These are phyloP conservation scores for Eristalis tenax DNA, from an alignment of 2,888 invertebrate species.

Conservation along the genomic window DNA sequence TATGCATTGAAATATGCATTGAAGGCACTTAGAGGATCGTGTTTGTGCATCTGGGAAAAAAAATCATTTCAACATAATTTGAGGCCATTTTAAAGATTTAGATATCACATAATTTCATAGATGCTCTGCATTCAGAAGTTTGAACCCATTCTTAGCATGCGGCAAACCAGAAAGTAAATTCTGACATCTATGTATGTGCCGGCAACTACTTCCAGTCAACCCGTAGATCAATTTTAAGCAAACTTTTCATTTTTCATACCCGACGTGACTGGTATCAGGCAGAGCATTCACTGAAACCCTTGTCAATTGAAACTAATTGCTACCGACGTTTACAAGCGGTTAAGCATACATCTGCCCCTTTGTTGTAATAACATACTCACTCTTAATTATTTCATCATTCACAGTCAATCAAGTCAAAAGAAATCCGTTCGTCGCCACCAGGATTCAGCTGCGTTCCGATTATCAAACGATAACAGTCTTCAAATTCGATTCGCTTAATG, in stretches of 20 bases:
- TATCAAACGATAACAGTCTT: constrained; percentile 26
- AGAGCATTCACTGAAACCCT: constrained; percentile 20
- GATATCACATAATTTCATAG: too few relatives aligned
- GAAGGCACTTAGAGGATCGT: too few relatives aligned
- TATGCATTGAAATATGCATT: too few relatives aligned
- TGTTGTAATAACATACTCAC: constrained; percentile 44
- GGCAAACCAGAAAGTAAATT: too few relatives aligned
- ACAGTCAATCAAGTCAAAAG: constrained; percentile 55
- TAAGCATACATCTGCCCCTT: constrained; percentile 65
- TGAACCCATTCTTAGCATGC: too few relatives aligned
- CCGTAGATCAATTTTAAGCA: too few relatives aligned
- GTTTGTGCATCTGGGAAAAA: too few relatives aligned
- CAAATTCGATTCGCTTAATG: constrained; percentile 36
- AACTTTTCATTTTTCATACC: not conserved
- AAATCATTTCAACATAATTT: too few relatives aligned
- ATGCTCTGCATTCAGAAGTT: too few relatives aligned
- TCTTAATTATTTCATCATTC: constrained; percentile 69
- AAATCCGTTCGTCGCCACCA: constrained; percentile 28
- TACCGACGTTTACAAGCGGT: constrained; percentile 59
- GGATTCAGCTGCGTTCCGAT: constrained; percentile 55
- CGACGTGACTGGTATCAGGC: not conserved
- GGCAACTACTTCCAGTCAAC: too few relatives aligned
- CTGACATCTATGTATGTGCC: too few relatives aligned
- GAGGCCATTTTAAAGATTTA: too few relatives aligned
- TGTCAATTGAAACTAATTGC: constrained; percentile 57